phyloP scores from a whole-genome alignment of 35 echinoderm and acorn worm genomes.

The Ophioderma brevispina region DNA sequence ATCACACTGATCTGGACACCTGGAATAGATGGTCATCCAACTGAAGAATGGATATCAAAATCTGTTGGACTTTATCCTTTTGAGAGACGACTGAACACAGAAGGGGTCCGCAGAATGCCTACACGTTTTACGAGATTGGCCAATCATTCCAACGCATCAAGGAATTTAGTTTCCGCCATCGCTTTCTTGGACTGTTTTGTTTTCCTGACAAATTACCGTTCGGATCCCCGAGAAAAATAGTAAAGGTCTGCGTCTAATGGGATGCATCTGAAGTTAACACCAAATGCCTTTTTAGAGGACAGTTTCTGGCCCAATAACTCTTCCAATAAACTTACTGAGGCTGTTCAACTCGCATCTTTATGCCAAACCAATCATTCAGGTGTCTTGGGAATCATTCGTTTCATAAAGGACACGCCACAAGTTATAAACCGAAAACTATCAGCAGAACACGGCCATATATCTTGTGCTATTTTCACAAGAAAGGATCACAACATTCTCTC shows the following conservation, averaged over 20 bases:
- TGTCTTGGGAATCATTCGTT: neutral
- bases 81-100: neutral
- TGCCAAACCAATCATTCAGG: neutral
- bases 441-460: neutral
- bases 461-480: slow-evolving; percentile 2
- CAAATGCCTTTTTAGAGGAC: too few species aligned
- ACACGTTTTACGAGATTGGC: neutral
- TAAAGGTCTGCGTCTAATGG: neutral
- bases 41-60: neutral
- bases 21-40: neutral
- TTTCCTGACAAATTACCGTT: neutral
- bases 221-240: too few species aligned
- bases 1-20: neutral
- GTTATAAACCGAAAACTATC: neutral
- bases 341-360: too few species aligned
- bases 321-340: too few species aligned
- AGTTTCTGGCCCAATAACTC: too few species aligned
- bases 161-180: neutral
- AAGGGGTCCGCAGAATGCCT: neutral
- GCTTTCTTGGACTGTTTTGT: slow-evolving; percentile 1
- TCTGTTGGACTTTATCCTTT: slow-evolving; percentile 5
- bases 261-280: too few species aligned
- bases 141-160: neutral
- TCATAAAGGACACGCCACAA: neutral
- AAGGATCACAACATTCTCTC: too few species aligned